Percentiles rank a stretch among this genome's conserved stretches.
Conservation (phyloP, 2,888 invertebrate species). For the Diaphora mendica region DNA sequence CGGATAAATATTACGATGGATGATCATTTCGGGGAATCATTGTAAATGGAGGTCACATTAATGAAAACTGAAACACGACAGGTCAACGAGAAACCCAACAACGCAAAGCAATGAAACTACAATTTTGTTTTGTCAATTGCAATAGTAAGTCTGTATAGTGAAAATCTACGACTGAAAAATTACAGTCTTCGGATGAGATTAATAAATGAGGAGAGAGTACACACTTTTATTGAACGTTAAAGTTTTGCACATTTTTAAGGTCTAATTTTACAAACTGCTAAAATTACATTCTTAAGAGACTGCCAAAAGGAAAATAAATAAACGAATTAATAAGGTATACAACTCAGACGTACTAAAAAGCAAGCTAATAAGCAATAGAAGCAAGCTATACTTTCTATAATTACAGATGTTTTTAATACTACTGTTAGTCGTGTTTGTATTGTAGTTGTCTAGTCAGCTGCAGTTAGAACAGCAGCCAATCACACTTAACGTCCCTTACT, state of each 20-base stretch:
- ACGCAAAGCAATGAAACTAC: background rate
- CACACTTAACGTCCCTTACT: background rate
- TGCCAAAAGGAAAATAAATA: background rate
- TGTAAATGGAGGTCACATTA: constrained; percentile 13
- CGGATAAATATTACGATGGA: constrained; percentile 5
- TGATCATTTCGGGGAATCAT: constrained; percentile 6
- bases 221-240: background rate
- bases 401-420: background rate
- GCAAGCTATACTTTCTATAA: background rate
- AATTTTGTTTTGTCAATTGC: too few species aligned
- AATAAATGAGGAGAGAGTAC: too few species aligned
- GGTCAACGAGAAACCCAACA: too few species aligned
- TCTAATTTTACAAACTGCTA: background rate
- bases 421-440: background rate
- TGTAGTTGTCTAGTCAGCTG: background rate
- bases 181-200: too few species aligned
- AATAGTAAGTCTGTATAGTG: background rate
- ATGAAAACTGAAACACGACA: background rate
- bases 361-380: too few species aligned
- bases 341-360: background rate
- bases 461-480: background rate
- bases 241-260: too few species aligned
- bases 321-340: too few species aligned
- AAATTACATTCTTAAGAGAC: background rate
- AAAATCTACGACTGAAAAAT: background rate